Percentiles rank a stretch among this genome's conserved stretches.
Conservation (phyloP, 1,140 invertebrate genomes). For the Oncopeltus fasciatus region DNA sequence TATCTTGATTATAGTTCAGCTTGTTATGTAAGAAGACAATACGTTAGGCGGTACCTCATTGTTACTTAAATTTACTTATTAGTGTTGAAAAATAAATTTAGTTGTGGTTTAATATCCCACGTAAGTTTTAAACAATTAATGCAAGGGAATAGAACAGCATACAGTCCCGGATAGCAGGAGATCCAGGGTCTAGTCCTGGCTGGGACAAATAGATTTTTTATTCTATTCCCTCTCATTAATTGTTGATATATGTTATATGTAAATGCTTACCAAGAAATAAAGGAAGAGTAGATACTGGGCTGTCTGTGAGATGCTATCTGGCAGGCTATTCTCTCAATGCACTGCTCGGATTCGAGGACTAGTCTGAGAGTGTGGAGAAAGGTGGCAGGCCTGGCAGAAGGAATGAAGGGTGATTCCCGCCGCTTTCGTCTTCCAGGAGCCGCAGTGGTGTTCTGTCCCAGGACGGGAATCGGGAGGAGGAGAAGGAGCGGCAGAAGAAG, state of each 20-base stretch:
- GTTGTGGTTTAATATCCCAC: too few species aligned
- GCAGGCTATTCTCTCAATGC: slow-evolving; percentile 14
- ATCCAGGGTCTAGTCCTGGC: too few species aligned
- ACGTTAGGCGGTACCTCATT: too few species aligned
- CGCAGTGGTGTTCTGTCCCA: neutral
- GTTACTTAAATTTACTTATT: too few species aligned
- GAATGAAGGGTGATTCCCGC: neutral
- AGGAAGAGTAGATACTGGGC: neutral
- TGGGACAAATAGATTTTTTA: too few species aligned
- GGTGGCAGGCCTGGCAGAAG: neutral
- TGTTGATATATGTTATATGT: neutral
- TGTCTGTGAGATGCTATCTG: neutral
- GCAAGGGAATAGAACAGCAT: too few species aligned
- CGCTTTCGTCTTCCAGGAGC: neutral
- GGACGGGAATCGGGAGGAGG: slow-evolving; percentile 10
- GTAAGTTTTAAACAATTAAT: too few species aligned
- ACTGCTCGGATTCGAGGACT: slow-evolving; percentile 12
- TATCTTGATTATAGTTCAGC: too few species aligned
- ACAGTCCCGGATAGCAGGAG: too few species aligned
- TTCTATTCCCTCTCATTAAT: neutral
- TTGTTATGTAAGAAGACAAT: too few species aligned
- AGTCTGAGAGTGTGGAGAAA: neutral
- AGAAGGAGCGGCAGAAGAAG: slow-evolving; percentile 13
- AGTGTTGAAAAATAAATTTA: neutral
- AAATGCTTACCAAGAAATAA: slow-evolving; percentile 13